These are phyloP conservation scores for Camelus bactrianus DNA, from an alignment of 2,113 vertebrate species.

Conservation along the genomic window DNA sequence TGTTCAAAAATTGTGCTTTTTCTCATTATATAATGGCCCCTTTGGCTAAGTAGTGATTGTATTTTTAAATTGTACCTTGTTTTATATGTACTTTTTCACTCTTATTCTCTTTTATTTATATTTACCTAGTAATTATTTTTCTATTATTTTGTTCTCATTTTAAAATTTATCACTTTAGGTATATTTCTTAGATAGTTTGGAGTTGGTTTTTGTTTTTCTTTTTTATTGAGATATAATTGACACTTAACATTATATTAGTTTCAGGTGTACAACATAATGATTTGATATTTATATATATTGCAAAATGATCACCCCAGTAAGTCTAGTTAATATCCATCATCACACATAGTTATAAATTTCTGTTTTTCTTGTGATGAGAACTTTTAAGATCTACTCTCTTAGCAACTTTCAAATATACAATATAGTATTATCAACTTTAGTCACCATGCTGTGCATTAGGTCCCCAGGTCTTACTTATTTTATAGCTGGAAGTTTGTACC, in stretches of 20 bases:
- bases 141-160: slow-evolving; percentile 1
- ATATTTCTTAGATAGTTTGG: neutral
- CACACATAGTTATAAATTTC: neutral
- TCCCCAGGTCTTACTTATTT: neutral
- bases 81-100: neutral
- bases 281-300: neutral
- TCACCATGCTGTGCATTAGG: neutral
- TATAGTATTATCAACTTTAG: neutral
- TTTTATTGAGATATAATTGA: neutral
- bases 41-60: neutral
- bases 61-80: slow-evolving; percentile 3
- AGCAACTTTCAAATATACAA: neutral
- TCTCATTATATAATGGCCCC: neutral
- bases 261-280: neutral
- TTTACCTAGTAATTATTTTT: neutral
- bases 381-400: neutral
- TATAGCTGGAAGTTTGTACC: neutral
- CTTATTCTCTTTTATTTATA: neutral
- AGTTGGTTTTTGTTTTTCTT: neutral
- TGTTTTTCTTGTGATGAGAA: neutral
- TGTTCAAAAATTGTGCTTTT: neutral
- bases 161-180: neutral
- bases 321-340: neutral
- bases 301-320: neutral
- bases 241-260: neutral